Evolutionary conservation across 1,140 invertebrate genomes (phyloP).

Genomic region (Listronotus bonariensis): DNA sequence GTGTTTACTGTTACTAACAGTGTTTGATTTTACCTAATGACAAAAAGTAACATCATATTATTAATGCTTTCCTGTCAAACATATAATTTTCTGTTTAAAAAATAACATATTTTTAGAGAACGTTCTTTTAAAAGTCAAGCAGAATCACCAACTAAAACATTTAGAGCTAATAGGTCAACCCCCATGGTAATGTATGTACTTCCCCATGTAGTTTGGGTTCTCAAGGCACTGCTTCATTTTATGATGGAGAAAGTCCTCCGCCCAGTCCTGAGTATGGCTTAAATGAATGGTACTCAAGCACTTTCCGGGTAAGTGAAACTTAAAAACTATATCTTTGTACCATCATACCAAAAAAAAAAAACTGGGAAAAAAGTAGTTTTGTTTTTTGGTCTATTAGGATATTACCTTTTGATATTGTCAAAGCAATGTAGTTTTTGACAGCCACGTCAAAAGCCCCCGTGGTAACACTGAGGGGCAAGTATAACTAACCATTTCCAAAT

Average conservation of each 20-base stretch:
- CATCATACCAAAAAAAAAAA: neutral
- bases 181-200: slow-evolving; percentile 7
- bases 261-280: slow-evolving; percentile 28
- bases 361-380: too few relatives aligned
- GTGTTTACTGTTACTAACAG: too few relatives aligned
- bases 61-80: too few relatives aligned
- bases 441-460: too few relatives aligned
- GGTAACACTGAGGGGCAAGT: too few relatives aligned
- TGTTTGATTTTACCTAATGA: too few relatives aligned
- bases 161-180: neutral
- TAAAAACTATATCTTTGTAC: neutral
- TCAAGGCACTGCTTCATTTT: slow-evolving; percentile 39
- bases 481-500: too few relatives aligned
- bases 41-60: too few relatives aligned
- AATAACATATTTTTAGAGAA: slow-evolving; percentile 13
- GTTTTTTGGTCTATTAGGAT: too few relatives aligned
- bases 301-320: slow-evolving; percentile 30
- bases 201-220: slow-evolving; percentile 45
- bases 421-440: too few relatives aligned
- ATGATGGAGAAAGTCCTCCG: slow-evolving; percentile 32
- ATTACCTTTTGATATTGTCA: too few relatives aligned
- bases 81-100: too few relatives aligned
- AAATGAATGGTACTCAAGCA: slow-evolving; percentile 37
- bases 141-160: neutral
- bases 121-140: neutral